Percentiles rank a stretch among this genome's conserved stretches.
Conservation (phyloP, 2,888 invertebrate species). For the Crossocerus cetratus region DNA sequence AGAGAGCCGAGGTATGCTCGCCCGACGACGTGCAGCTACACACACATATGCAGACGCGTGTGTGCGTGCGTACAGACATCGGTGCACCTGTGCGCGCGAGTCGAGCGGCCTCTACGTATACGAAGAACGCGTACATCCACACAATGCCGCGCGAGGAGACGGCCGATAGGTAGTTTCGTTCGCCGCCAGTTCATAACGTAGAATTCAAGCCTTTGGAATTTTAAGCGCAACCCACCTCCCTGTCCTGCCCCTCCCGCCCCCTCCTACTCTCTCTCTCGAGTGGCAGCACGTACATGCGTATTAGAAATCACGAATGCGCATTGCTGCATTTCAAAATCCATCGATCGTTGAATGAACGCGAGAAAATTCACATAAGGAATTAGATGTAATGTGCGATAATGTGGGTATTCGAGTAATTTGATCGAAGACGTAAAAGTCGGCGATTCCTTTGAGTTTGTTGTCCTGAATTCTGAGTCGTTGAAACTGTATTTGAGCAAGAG, state of each 20-base stretch:
- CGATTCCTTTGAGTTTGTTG: too few relatives aligned
- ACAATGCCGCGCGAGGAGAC: not conserved
- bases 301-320: slow-evolving; percentile 22
- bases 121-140: not conserved
- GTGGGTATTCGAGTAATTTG: too few relatives aligned
- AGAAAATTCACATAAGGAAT: too few relatives aligned
- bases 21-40: slow-evolving; percentile 31
- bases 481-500: too few relatives aligned
- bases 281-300: slow-evolving; percentile 7
- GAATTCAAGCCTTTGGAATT: slow-evolving; percentile 53
- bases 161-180: slow-evolving; percentile 51
- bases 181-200: slow-evolving; percentile 52
- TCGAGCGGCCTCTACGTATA: slow-evolving; percentile 1
- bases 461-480: too few relatives aligned
- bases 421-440: too few relatives aligned
- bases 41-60: slow-evolving; percentile 20
- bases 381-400: too few relatives aligned
- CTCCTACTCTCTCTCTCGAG: slow-evolving; percentile 1
- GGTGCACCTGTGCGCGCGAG: not conserved
- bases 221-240: slow-evolving; percentile 31
- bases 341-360: not conserved
- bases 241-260: too few relatives aligned
- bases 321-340: slow-evolving; percentile 22
- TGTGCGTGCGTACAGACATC: not conserved
- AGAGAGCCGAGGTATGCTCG: slow-evolving; percentile 32